Conservation (phyloP, 2,113 vertebrate species). For the Nesoenas mayeri region DNA sequence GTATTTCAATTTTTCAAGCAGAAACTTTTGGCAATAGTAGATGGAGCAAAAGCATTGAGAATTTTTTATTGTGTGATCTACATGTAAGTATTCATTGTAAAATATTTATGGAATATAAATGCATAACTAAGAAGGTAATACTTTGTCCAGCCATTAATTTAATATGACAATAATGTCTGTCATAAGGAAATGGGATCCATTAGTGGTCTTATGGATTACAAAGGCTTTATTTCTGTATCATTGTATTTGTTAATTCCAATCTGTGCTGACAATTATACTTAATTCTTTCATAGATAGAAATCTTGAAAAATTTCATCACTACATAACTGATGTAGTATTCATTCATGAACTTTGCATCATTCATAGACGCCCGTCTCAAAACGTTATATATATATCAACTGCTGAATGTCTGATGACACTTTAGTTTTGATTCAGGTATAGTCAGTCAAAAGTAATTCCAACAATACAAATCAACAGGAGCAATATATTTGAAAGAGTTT, state of each 20-base stretch:
- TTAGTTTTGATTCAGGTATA: neutral
- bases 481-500: neutral
- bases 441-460: neutral
- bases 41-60: neutral
- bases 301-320: neutral
- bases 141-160: constrained; percentile 30
- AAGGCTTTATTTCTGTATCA: neutral
- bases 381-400: neutral
- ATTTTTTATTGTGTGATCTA: neutral
- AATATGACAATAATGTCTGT: neutral
- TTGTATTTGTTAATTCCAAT: neutral
- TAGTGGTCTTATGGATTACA: neutral
- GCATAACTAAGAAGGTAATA: constrained; percentile 3
- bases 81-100: neutral
- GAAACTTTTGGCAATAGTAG: neutral
- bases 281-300: neutral
- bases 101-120: constrained; percentile 51
- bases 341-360: neutral
- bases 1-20: neutral
- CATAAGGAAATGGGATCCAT: constrained; percentile 19
- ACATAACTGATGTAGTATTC: neutral
- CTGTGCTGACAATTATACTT: neutral
- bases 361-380: neutral
- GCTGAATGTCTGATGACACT: neutral
- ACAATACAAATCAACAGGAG: neutral